Conservation (phyloP, 2,113 vertebrate genomes). For the Bos javanicus region DNA sequence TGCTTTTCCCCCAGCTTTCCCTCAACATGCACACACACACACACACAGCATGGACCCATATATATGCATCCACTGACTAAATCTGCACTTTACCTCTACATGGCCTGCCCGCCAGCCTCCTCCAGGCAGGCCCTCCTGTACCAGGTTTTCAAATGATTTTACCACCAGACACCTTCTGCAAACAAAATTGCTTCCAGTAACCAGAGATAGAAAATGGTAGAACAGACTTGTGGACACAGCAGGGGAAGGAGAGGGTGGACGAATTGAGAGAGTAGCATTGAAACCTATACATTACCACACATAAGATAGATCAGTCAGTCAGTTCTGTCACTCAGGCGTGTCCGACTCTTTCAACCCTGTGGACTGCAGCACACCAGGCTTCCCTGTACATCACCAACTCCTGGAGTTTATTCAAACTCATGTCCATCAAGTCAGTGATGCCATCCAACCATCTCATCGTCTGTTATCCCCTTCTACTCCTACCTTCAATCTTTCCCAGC, state of each 20-base stretch:
- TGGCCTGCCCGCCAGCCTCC: neutral
- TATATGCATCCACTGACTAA: neutral
- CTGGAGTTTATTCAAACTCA: neutral
- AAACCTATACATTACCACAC: neutral
- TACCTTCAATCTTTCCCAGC: neutral
- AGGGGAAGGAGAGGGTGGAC: neutral
- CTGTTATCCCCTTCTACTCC: neutral
- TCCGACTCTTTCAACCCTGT: accelerated
- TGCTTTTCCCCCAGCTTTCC: neutral
- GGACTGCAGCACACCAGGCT: neutral
- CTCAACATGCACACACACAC: neutral
- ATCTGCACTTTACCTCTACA: too few species aligned
- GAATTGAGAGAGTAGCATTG: neutral
- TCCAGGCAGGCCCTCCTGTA: neutral
- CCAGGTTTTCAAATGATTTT: neutral
- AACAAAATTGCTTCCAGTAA: neutral
- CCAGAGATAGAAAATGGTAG: neutral
- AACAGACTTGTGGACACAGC: neutral
- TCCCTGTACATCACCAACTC: neutral
- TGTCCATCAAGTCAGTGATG: neutral
- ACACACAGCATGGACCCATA: neutral
- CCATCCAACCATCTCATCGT: neutral
- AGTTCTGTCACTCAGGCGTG: neutral
- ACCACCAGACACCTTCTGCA: neutral
- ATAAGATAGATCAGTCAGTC: neutral